Evolutionary conservation across 1,140 invertebrate species (phyloP).

Genomic region (Hycleus cichorii): DNA sequence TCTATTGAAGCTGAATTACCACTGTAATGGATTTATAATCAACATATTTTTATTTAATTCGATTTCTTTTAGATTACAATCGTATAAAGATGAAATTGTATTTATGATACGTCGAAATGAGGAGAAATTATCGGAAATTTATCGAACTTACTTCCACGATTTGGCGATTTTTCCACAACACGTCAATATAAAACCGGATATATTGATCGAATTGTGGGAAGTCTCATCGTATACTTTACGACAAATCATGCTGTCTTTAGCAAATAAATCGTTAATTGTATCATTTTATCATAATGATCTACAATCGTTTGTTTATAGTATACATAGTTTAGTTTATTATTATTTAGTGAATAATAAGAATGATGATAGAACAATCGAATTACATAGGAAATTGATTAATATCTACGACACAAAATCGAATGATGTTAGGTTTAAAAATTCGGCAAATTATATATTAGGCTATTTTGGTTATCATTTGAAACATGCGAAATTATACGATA

Average conservation of each 20-base stretch:
- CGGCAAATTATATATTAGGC: slow-evolving; percentile 41
- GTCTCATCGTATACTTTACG: slow-evolving; percentile 31
- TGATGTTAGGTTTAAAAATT: slow-evolving; percentile 30
- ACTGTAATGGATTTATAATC: too few species aligned
- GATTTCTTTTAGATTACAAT: too few species aligned
- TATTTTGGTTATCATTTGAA: slow-evolving; percentile 42
- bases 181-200: slow-evolving; percentile 37
- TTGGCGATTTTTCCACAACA: slow-evolving; percentile 40
- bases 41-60: too few species aligned
- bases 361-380: slow-evolving; percentile 15
- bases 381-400: slow-evolving; percentile 35
- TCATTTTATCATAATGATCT: slow-evolving; percentile 31
- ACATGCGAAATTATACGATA: slow-evolving; percentile 26
- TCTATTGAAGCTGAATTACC: slow-evolving; percentile 5
- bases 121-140: too few species aligned
- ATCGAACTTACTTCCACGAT: slow-evolving; percentile 28
- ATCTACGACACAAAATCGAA: slow-evolving; percentile 30
- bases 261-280: slow-evolving; percentile 38
- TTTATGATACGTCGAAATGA: too few species aligned
- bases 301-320: slow-evolving; percentile 36
- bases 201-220: slow-evolving; percentile 37
- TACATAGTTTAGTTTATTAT: slow-evolving; percentile 38
- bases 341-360: slow-evolving; percentile 30
- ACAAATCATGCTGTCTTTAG: slow-evolving; percentile 38
- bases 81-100: too few species aligned